Evolutionary conservation across 2,113 vertebrate genomes (phyloP), one percentile per base, ranked within the genome.

Genomic region (Peromyscus leucopus): DNA sequence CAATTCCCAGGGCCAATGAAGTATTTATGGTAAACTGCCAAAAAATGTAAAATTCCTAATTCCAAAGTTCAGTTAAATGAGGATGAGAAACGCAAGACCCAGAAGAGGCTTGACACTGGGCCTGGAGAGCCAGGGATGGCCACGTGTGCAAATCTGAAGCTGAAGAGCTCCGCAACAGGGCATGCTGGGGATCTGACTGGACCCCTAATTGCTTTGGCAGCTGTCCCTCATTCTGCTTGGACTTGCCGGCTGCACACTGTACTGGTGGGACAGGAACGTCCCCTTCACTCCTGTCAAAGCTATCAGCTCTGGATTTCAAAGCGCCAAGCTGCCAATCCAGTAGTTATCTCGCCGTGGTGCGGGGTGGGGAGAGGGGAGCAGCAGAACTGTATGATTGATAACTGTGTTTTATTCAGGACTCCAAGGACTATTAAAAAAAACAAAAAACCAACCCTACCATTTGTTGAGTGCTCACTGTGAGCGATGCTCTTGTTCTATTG

Each of bases 141-240:
- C 94, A 98, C 95, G 94, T 92, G 39, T 92, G 90, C 86, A 6
- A 28, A 93, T 76, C 94, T 84, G 63, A 91, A 96, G 97, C 97
- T 95, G 93, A 97, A 87, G 93, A 98, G 93, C 96, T 98, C 84
- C n/a, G 59, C 98, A 98, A 98, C 90, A 96, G 92, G 97, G 97
- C 95, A 89, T 95, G 85, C 13, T 88, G 96, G 90, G 61, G 95
- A 97, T 97, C 97, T 87, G 92, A 96, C 1, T 96, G 96, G 96
- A 97, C 76, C 97, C 86, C 78, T 84, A 97, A 98, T 91, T 93
- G 97, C 98, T 98, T 97, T 98, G 98, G 97, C 98, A 97, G 31
- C 8, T 94, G 46, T 97, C 94, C 95, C 93, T 97, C 89, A 71
- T 78, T 96, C 87, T 84, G 97, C 97, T 97, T 95, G 75, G 85